Conservation (phyloP, 2,797 vertebrate species). For the Eulemur albifrons region DNA sequence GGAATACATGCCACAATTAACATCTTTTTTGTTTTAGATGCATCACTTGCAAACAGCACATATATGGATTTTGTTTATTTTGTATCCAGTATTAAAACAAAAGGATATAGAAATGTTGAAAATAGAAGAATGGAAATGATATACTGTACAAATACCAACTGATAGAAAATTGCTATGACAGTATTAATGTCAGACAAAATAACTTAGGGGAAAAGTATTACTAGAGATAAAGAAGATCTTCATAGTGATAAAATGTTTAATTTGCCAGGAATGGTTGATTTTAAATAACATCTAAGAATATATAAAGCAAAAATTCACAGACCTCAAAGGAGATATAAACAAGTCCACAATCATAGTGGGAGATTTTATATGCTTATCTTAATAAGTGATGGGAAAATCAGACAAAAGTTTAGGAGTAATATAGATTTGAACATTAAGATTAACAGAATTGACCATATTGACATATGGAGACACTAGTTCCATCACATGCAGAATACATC, state of each 20-base stretch:
- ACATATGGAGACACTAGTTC: not conserved
- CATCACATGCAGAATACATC: not conserved
- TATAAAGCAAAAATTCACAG: not conserved
- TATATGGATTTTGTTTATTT: not conserved
- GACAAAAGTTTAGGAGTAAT: not conserved
- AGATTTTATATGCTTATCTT: not conserved
- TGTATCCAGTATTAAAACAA: not conserved
- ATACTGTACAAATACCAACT: not conserved
- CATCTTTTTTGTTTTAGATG: not conserved
- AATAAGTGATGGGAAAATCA: not conserved
- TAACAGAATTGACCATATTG: not conserved
- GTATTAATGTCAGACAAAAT: not conserved
- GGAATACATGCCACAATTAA: not conserved
- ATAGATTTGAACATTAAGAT: not conserved
- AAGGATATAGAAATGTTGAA: not conserved
- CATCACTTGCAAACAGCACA: not conserved
- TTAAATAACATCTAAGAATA: constrained; percentile 15
- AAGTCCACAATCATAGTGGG: not conserved
- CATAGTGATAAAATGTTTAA: not conserved
- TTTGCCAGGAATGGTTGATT: not conserved
- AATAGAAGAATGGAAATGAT: not conserved
- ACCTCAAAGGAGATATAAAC: not conserved
- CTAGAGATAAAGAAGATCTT: not conserved
- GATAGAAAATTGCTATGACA: not conserved
- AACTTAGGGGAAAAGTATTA: not conserved